phyloP scores from a whole-genome alignment of 2,113 vertebrate genomes.

The Forbesichthys papilliferus region DNA sequence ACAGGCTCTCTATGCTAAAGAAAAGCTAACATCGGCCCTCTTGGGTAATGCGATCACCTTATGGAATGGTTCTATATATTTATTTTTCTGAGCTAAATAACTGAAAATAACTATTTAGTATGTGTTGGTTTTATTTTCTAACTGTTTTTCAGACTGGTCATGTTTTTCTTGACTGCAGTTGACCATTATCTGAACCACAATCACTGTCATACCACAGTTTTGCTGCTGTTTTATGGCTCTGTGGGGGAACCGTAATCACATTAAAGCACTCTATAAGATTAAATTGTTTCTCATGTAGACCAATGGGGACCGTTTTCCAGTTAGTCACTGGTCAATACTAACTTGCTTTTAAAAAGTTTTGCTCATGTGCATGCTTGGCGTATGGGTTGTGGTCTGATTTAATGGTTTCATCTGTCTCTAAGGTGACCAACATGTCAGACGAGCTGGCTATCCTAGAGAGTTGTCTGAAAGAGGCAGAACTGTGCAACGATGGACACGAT shows the following conservation, averaged over 20 bases:
- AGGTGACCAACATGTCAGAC: conserved; percentile 98
- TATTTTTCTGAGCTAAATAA: too few relatives aligned
- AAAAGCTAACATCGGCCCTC: too few relatives aligned
- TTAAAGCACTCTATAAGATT: conserved; percentile 55
- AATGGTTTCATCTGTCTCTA: conserved; percentile 10
- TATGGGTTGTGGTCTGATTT: neutral
- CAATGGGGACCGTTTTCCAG: conserved; percentile 29
- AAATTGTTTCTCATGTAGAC: conserved; percentile 30
- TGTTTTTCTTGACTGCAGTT: neutral
- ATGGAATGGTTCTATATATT: too few relatives aligned
- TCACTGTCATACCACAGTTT: neutral
- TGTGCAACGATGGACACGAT: conserved; percentile 78
- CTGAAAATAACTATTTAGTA: too few relatives aligned
- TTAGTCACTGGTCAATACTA: conserved; percentile 46
- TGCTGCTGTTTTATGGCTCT: conserved; percentile 2
- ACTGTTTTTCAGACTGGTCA: neutral
- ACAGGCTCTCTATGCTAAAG: too few relatives aligned
- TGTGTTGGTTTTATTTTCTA: too few relatives aligned
- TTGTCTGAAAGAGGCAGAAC: conserved; percentile 89
- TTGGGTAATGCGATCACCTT: too few relatives aligned
- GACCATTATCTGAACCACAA: neutral
- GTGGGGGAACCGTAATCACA: conserved; percentile 49
- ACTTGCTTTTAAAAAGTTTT: neutral
- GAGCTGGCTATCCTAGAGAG: conserved; percentile 89
- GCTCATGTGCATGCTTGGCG: neutral